These are phyloP conservation scores for Crenuchus spilurus DNA, from an alignment of 2,797 vertebrate genomes.

Conservation along the genomic window DNA sequence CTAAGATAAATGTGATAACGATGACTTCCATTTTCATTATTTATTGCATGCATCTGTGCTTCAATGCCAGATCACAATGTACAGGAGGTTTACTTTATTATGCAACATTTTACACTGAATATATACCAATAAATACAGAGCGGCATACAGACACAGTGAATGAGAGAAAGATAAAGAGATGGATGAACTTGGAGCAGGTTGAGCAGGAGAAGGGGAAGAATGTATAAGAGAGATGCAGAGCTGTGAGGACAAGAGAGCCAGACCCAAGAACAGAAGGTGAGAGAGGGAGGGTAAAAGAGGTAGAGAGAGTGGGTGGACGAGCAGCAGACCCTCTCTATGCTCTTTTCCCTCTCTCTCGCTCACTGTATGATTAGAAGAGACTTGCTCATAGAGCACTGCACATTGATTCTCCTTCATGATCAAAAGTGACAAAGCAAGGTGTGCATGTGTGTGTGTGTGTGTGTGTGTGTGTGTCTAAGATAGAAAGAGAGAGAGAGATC, in stretches of 20 bases:
- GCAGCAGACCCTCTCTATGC: background rate
- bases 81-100: too few relatives aligned
- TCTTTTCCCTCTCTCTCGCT: conserved; percentile 16
- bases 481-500: conserved; percentile 11
- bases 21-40: too few relatives aligned
- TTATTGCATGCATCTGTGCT: too few relatives aligned
- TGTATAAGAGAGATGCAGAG: conserved; percentile 31
- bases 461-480: background rate
- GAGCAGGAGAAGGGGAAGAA: conserved; percentile 24
- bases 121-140: too few relatives aligned
- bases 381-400: conserved; percentile 27
- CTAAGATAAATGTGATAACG: too few relatives aligned
- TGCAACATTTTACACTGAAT: too few relatives aligned
- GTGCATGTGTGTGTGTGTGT: conserved; percentile 25
- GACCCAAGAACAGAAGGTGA: conserved; percentile 3
- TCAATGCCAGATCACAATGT: too few relatives aligned
- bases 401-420: conserved; percentile 55
- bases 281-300: conserved; percentile 17
- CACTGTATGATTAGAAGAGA: conserved; percentile 51
- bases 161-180: conserved; percentile 12
- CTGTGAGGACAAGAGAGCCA: conserved; percentile 22
- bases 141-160: too few relatives aligned
- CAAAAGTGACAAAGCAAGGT: conserved; percentile 51
- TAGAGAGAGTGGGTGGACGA: conserved; percentile 27
- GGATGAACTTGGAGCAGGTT: conserved; percentile 8